Conservation (phyloP, 2,888 invertebrate species). For the Monopis laevigella region DNA sequence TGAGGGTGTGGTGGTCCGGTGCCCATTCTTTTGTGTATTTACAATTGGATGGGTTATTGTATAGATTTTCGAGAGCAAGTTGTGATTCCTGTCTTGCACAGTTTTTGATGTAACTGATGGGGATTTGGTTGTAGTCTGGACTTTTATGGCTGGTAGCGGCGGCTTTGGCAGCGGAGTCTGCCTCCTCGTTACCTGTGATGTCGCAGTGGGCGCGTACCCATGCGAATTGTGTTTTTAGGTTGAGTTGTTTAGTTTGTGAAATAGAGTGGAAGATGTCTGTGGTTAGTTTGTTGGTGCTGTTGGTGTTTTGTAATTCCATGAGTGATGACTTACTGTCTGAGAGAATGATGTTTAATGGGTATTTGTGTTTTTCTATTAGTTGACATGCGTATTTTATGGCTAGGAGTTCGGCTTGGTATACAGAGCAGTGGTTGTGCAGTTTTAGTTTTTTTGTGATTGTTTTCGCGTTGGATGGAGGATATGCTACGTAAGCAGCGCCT, state of each 20-base stretch:
- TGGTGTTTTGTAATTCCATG: slow-evolving; percentile 1
- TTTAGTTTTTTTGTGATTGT: slow-evolving; percentile 14
- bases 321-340: slow-evolving; percentile 14
- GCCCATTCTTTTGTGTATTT: slow-evolving; percentile 4
- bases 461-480: neutral
- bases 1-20: neutral
- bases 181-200: slow-evolving; percentile 14
- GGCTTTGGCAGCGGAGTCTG: slow-evolving; percentile 13
- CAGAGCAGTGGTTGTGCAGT: slow-evolving; percentile 16
- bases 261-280: neutral
- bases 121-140: slow-evolving; percentile 8
- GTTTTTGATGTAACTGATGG: slow-evolving; percentile 14
- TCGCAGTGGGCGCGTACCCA: slow-evolving; percentile 14
- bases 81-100: neutral
- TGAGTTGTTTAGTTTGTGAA: neutral
- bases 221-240: neutral
- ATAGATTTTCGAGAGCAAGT: too few relatives aligned
- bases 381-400: slow-evolving; percentile 9
- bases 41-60: neutral
- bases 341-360: neutral
- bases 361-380: neutral
- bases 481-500: slow-evolving; percentile 10
- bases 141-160: slow-evolving; percentile 12
- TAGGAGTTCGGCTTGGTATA: slow-evolving; percentile 16
- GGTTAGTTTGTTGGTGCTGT: neutral